Evolutionary conservation across 2,888 invertebrate genomes (phyloP), one percentile per base, ranked within the genome.

Genomic region (Seira sanloemensis): DNA sequence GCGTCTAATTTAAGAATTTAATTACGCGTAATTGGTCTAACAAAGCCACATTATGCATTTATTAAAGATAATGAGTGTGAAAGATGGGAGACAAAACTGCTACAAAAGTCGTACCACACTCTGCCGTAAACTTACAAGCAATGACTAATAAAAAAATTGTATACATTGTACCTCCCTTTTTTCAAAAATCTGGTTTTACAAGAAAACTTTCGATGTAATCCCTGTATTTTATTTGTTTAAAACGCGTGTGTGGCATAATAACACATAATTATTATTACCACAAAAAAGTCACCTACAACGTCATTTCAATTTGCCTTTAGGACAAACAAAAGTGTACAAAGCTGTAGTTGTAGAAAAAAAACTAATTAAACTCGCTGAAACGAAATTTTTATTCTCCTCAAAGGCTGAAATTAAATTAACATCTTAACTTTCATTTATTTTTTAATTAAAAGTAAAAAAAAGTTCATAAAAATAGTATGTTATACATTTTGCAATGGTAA

Each of bases 21-120:
- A 72, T 72, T 72, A 72, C n/a, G 37, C 50, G 50, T 72, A 72
- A 72, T 72, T 72, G 54, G 72, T 72, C 25, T 24, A 72, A 72
- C 72, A 72, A 72, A 72, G 72, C 72, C 24, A 54, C 54, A 72
- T 54, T 72, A 54, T 54, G 23, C 27, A 37, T 72, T 54, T 9
- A 54, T 54, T 72, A 72, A 54, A 54, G 54, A 16, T 72, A 25
- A 66, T 50, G 50, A 18, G 16, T 50, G 50, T 50, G 50, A 50
- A 50, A 50, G 50, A 50, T 50, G 50, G n/a, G 50, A 2, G 2
- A 50, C 5, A 2, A 50, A 50, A 50, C 50, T 7, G 2, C 50
- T 50, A 2, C 12, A 50, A 50, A 23, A 18, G 21, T 68, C 54
- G 23, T 37, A 68, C 68, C 26, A 68, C 27, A 68, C 46, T 66